phyloP scores from a whole-genome alignment of 2,113 vertebrate genomes.

The Entomyzon cyanotis region DNA sequence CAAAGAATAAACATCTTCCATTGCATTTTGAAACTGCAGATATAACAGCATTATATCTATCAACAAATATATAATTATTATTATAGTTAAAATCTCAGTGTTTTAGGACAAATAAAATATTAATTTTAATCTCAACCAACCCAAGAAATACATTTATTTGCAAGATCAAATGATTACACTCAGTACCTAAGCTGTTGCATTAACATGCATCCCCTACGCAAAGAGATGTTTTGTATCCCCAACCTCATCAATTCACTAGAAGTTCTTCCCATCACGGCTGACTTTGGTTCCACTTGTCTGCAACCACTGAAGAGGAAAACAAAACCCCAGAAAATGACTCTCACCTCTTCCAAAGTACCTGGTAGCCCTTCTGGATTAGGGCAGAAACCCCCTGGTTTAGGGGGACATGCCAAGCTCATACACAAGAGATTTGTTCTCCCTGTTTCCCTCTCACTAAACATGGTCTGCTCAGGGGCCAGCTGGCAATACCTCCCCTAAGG shows the following conservation, averaged over 20 bases:
- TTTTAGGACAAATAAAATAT: neutral
- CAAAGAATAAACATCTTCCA: neutral
- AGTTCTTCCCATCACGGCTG: neutral
- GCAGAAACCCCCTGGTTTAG: neutral
- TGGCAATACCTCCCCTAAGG: neutral
- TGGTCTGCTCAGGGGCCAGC: neutral
- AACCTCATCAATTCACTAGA: neutral
- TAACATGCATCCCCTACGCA: neutral
- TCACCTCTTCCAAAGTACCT: neutral
- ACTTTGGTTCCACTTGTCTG: neutral
- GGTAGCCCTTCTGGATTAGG: neutral
- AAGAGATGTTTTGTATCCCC: neutral
- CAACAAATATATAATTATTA: neutral
- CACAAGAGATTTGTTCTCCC: neutral
- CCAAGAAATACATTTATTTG: neutral
- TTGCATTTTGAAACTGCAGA: neutral
- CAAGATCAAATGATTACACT: neutral
- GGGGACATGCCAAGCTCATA: neutral
- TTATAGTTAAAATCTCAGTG: neutral
- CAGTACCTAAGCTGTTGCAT: neutral
- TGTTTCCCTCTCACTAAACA: neutral
- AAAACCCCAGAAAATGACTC: neutral
- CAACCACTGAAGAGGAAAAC: neutral
- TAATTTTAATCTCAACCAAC: neutral
- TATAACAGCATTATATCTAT: neutral